phyloP scores from a whole-genome alignment of 2,113 vertebrate species.

The Geothlypis trichas region DNA sequence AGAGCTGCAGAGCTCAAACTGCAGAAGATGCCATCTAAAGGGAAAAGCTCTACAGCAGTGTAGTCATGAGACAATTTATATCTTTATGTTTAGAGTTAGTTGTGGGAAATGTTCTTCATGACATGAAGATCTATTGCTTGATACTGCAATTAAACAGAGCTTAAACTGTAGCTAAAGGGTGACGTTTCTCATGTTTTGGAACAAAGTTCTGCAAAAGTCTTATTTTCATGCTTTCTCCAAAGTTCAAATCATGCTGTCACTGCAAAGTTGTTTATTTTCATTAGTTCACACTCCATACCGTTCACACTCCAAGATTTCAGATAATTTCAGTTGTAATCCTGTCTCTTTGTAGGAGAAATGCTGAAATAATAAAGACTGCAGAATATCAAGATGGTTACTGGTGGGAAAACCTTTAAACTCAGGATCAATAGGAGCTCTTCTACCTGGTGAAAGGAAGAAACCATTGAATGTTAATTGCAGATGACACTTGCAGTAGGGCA shows the following conservation, averaged over 20 bases:
- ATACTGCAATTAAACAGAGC: neutral
- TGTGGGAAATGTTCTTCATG: neutral
- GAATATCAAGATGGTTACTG: neutral
- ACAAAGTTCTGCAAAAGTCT: neutral
- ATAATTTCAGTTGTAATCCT: neutral
- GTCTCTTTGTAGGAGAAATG: neutral
- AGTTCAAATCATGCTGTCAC: neutral
- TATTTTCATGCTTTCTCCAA: neutral
- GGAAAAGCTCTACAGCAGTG: neutral
- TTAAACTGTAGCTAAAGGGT: neutral
- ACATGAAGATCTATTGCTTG: neutral
- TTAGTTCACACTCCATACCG: neutral
- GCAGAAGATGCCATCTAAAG: neutral
- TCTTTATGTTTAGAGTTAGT: neutral
- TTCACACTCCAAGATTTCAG: neutral
- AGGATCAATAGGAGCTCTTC: neutral
- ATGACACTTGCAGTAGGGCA: neutral
- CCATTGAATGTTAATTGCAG: neutral
- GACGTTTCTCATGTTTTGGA: neutral
- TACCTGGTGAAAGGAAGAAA: neutral
- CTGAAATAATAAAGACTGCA: neutral
- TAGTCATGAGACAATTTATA: neutral
- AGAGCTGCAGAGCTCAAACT: neutral
- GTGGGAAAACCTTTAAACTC: neutral
- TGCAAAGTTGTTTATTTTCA: neutral